Evolutionary conservation across 2,888 invertebrate genomes (phyloP).

Genomic region (Ennomos erosarius): DNA sequence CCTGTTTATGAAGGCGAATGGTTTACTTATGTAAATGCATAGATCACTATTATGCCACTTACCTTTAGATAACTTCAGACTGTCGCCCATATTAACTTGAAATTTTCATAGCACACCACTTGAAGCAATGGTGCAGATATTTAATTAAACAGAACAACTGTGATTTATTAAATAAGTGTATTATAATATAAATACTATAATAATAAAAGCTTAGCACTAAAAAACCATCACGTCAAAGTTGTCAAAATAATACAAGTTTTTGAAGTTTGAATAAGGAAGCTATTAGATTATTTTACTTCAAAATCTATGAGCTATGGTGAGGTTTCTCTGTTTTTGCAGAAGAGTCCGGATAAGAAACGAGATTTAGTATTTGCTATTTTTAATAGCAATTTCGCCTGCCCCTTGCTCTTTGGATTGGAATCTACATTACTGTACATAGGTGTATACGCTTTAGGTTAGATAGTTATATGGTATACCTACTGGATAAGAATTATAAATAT

Average conservation of each 20-base stretch:
- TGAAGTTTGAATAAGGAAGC: slow-evolving; percentile 61
- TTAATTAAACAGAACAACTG: slow-evolving; percentile 62
- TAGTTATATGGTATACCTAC: too few relatives aligned
- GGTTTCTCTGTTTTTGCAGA: too few relatives aligned
- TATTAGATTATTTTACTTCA: slow-evolving; percentile 50
- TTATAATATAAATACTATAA: slow-evolving; percentile 57
- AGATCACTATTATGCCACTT: slow-evolving; percentile 21
- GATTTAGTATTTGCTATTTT: slow-evolving; percentile 41
- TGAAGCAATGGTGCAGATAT: slow-evolving; percentile 60
- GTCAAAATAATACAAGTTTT: slow-evolving; percentile 69
- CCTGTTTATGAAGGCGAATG: too few relatives aligned
- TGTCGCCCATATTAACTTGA: slow-evolving; percentile 78
- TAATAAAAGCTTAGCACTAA: slow-evolving; percentile 53
- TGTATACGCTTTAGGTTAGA: too few relatives aligned
- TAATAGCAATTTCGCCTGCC: too few relatives aligned
- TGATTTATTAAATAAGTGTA: slow-evolving; percentile 71
- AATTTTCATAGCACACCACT: slow-evolving; percentile 75
- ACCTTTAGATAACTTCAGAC: slow-evolving; percentile 75
- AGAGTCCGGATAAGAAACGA: too few relatives aligned
- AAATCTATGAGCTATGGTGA: slow-evolving; percentile 62
- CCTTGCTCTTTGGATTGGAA: too few relatives aligned
- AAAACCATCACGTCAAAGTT: slow-evolving; percentile 81
- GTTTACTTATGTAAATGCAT: too few relatives aligned
- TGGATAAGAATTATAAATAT: too few relatives aligned
- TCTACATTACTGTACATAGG: too few relatives aligned